Conservation (phyloP, 2,888 invertebrate genomes). For the Leptinotarsa juncta region DNA sequence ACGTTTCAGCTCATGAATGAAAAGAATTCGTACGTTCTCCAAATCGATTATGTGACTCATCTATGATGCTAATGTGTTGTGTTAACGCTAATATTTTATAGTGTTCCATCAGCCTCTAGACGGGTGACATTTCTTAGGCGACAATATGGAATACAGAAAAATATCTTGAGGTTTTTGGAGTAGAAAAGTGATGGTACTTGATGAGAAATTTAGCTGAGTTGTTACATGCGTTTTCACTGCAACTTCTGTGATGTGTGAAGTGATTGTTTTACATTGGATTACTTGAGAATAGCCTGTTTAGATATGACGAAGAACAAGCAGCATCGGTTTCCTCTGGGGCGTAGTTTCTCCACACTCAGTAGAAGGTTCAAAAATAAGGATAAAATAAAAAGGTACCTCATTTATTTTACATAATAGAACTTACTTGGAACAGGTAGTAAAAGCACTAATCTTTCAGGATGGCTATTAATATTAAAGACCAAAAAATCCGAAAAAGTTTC, state of each 20-base stretch:
- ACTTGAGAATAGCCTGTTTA: conserved; percentile 28
- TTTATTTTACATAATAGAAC: background rate
- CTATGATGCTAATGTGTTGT: background rate
- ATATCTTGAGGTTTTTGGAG: background rate
- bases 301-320: conserved; percentile 67
- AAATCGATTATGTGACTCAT: conserved; percentile 33
- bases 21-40: conserved; percentile 30
- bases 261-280: conserved; percentile 11
- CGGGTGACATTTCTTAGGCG: background rate
- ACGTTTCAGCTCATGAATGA: conserved; percentile 20
- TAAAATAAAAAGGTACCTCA: conserved; percentile 67
- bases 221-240: background rate
- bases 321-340: conserved; percentile 67
- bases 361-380: conserved; percentile 67
- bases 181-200: background rate
- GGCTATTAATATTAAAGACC: too few relatives aligned
- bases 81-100: conserved; percentile 2
- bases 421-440: too few relatives aligned
- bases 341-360: conserved; percentile 68
- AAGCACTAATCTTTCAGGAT: too few relatives aligned
- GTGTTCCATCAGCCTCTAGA: background rate
- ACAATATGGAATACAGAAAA: background rate
- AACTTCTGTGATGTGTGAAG: conserved; percentile 6
- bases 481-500: too few relatives aligned
- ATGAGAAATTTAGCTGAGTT: background rate